These are phyloP conservation scores for Penelope pileata DNA, from an alignment of 2,113 vertebrate species.

Conservation along the genomic window DNA sequence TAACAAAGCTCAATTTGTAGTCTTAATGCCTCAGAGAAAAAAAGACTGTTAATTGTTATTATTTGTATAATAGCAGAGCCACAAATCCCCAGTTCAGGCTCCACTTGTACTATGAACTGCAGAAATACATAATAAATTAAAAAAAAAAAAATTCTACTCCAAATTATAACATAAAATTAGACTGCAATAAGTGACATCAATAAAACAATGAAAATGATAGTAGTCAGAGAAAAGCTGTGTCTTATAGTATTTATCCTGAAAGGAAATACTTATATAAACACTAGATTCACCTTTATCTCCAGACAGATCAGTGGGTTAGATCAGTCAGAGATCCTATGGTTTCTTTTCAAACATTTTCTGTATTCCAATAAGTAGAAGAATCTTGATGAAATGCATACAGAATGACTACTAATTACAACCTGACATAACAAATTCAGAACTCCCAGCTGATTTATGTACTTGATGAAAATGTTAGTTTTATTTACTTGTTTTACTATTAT, in stretches of 20 bases:
- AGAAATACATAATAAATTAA: neutral
- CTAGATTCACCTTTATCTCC: neutral
- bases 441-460: neutral
- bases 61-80: neutral
- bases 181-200: neutral
- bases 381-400: neutral
- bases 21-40: slow-evolving; percentile 23
- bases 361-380: neutral
- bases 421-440: neutral
- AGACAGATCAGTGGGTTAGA: neutral
- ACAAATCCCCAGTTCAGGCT: neutral
- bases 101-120: neutral
- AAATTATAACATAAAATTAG: neutral
- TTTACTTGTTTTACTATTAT: neutral
- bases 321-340: neutral
- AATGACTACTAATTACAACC: neutral
- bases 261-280: neutral
- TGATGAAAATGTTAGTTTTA: neutral
- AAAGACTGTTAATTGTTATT: slow-evolving; percentile 22
- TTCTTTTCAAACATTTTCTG: neutral
- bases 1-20: neutral
- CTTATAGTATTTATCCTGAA: neutral
- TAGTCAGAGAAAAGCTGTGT: neutral
- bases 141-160: neutral
- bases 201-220: neutral